Evolutionary conservation across 2,113 vertebrate species (phyloP), one percentile per base, ranked within the genome.

Genomic region (Chaetodon trifascialis): DNA sequence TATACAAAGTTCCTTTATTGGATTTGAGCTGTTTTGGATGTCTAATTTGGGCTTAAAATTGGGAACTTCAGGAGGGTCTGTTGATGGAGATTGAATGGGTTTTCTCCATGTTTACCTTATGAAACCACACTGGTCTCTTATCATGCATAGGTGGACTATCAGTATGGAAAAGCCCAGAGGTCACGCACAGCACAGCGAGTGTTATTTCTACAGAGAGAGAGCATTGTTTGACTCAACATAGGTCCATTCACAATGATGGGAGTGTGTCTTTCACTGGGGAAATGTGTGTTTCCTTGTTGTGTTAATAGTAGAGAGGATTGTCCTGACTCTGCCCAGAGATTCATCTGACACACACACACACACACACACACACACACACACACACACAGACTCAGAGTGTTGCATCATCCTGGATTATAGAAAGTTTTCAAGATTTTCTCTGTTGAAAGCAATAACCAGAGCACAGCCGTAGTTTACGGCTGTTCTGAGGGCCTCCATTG

Each of bases 1-100:
- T 80, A 80, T 64, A 88, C 90, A 84, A 81, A 80, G 91, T 58
- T 54, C 82, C 84, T 66, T 90, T 91, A 93, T 93, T 94, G 85
- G 71, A 90, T 92, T 91, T 86, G 66, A 80, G 78, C 73, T 86
- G 80, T 91, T 46, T 89, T 88, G 82, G 83, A 86, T 88, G 73
- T 91, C 88, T 89, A 80, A 93, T 90, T 92, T 65, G 42, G 71
- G 56, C 49, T 76, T 67, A 85, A 91, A 91, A 86, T 55, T 66
- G 12, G 68, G 67, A 67, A 79, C 58, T 79, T 79, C 69, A 63
- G 58, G 79, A 72, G 74, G 82, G 80, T 82, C 73, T 89, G 59
- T 64, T 86, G 90, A 92, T 87, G 73, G 84, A 80, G 66, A 81
- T 85, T 83, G 77, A 82, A 85, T 58, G 68, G 77, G 56, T 81